phyloP scores from a whole-genome alignment of 1,140 invertebrate species.

The Hyposmocoma kahamanoa region DNA sequence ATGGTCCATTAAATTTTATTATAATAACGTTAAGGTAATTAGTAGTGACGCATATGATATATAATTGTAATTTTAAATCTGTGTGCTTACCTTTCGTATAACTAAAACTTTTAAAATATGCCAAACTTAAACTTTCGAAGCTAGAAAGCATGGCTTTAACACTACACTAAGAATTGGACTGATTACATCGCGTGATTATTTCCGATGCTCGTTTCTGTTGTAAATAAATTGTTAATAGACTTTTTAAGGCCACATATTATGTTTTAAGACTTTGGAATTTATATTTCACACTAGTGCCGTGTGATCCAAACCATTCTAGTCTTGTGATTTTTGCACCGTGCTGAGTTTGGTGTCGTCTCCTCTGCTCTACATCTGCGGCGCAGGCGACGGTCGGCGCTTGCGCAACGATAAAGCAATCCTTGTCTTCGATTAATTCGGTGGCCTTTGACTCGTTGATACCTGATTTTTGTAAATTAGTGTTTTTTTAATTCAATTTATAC shows the following conservation, averaged over 20 bases:
- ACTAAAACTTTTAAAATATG: slow-evolving; percentile 35
- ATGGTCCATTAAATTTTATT: slow-evolving; percentile 67
- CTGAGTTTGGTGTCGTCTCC: too few relatives aligned
- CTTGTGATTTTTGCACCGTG: slow-evolving; percentile 37
- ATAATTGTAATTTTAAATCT: slow-evolving; percentile 37
- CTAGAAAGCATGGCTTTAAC: slow-evolving; percentile 60
- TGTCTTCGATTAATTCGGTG: slow-evolving; percentile 16
- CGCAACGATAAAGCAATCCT: too few relatives aligned
- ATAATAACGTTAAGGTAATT: slow-evolving; percentile 51
- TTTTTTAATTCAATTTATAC: slow-evolving; percentile 68
- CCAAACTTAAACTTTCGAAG: slow-evolving; percentile 53
- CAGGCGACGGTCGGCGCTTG: too few relatives aligned
- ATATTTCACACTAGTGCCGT: slow-evolving; percentile 10
- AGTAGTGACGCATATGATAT: slow-evolving; percentile 42
- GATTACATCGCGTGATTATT: slow-evolving; percentile 18
- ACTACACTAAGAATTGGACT: slow-evolving; percentile 42
- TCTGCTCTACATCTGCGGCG: too few relatives aligned
- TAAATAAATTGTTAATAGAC: slow-evolving; percentile 50
- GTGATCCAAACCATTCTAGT: slow-evolving; percentile 57
- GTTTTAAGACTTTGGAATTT: slow-evolving; percentile 18
- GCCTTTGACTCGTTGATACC: slow-evolving; percentile 59
- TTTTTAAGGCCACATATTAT: slow-evolving; percentile 43
- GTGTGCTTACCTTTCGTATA: slow-evolving; percentile 42
- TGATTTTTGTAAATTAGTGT: slow-evolving; percentile 55
- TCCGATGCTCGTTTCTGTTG: slow-evolving; percentile 19